Conservation (phyloP, 2,113 vertebrate genomes). For the Oreotrochilus melanogaster region DNA sequence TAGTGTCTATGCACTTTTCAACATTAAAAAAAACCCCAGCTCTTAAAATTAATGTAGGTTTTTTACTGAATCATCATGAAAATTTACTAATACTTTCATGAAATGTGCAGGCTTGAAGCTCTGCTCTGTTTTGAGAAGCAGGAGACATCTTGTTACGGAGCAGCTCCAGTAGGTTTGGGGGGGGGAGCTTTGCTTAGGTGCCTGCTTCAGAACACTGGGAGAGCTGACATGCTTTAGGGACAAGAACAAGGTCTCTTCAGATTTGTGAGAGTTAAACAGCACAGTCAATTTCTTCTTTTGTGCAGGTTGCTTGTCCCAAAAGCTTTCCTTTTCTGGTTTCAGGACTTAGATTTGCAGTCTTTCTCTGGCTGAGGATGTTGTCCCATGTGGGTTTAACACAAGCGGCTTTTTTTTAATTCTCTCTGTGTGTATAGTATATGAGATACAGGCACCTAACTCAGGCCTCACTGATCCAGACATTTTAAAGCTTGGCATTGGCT, state of each 20-base stretch:
- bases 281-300: accelerated
- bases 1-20: background rate
- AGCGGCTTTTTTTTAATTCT: background rate
- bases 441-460: background rate
- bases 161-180: background rate
- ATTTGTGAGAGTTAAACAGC: background rate
- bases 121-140: background rate
- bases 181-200: background rate
- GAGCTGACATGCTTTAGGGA: accelerated
- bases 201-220: accelerated
- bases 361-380: background rate
- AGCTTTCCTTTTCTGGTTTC: background rate
- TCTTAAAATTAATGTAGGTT: background rate
- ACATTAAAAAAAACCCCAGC: background rate
- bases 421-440: background rate
- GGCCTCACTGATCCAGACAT: background rate
- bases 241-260: background rate
- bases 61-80: background rate
- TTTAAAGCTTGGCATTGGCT: background rate
- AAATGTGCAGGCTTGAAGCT: background rate
- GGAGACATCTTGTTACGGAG: accelerated
- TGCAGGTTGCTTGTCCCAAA: background rate
- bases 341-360: background rate
- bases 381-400: background rate
- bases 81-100: background rate